Conservation (phyloP, 1,140 invertebrate species). For the Musca vetustissima region DNA sequence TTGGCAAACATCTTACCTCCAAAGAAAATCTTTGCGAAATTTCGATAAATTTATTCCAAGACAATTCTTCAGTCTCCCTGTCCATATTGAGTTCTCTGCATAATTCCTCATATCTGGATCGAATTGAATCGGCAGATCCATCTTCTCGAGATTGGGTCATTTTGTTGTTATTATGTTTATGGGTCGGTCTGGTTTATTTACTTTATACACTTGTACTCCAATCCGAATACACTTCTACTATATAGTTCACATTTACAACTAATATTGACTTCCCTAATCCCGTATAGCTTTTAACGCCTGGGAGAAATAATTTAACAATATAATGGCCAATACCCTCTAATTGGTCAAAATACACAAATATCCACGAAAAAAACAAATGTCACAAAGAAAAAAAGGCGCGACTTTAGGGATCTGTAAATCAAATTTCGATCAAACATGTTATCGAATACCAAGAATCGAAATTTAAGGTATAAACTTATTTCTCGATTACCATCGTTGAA, state of each 20-base stretch:
- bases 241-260: background rate
- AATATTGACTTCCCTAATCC: background rate
- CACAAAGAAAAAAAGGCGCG: constrained; percentile 23
- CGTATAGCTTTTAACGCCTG: background rate
- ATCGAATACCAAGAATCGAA: too few relatives aligned
- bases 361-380: constrained; percentile 19
- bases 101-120: constrained; percentile 35
- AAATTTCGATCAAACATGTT: too few relatives aligned
- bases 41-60: constrained; percentile 39
- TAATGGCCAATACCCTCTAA: background rate
- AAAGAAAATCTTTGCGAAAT: constrained; percentile 41
- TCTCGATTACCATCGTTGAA: too few relatives aligned
- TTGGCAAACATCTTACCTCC: constrained; percentile 43
- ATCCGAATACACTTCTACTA: too few relatives aligned
- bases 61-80: constrained; percentile 42
- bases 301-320: background rate
- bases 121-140: background rate
- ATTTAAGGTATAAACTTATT: too few relatives aligned
- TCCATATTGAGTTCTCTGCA: constrained; percentile 54
- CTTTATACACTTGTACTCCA: too few relatives aligned
- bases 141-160: constrained; percentile 15
- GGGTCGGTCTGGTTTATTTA: background rate
- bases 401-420: background rate
- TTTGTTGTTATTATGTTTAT: background rate
- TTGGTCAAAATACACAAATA: constrained; percentile 5